Percentiles rank a stretch among this genome's conserved stretches.
Evolutionary conservation across 2,888 invertebrate genomes (phyloP).

Genomic region (Drosophila melanosoma): DNA sequence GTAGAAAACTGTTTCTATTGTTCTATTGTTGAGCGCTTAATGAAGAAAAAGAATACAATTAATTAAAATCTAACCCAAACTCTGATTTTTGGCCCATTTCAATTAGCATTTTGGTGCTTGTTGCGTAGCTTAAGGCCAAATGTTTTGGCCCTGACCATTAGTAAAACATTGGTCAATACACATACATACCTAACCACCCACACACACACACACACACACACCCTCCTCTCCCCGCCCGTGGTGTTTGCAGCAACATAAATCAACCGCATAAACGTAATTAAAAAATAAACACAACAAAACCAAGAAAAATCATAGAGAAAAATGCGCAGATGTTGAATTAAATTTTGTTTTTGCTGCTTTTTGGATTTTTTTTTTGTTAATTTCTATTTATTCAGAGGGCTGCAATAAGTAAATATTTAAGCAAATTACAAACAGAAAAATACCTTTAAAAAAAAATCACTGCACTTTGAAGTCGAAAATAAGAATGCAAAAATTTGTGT

Average conservation of each 20-base stretch:
- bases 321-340: constrained; percentile 64
- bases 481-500: constrained; percentile 15
- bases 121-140: constrained; percentile 42
- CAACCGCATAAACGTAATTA: constrained; percentile 75
- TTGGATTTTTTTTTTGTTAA: constrained; percentile 2
- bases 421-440: constrained; percentile 28
- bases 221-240: not conserved
- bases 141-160: constrained; percentile 28
- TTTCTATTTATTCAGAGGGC: constrained; percentile 21
- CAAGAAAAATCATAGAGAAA: constrained; percentile 27
- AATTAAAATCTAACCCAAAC: not conserved
- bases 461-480: constrained; percentile 32
- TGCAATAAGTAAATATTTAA: constrained; percentile 36
- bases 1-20: not conserved
- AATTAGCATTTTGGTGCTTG: constrained; percentile 11
- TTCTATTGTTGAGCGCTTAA: not conserved
- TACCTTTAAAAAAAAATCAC: constrained; percentile 4
- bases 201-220: constrained; percentile 6
- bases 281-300: constrained; percentile 73
- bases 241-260: constrained; percentile 63
- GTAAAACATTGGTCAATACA: constrained; percentile 40
- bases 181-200: constrained; percentile 6
- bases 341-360: constrained; percentile 27
- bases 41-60: not conserved
- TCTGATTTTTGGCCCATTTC: not conserved